Evolutionary conservation across 2,888 invertebrate genomes (phyloP).

Genomic region (Heterodera filipjevi): DNA sequence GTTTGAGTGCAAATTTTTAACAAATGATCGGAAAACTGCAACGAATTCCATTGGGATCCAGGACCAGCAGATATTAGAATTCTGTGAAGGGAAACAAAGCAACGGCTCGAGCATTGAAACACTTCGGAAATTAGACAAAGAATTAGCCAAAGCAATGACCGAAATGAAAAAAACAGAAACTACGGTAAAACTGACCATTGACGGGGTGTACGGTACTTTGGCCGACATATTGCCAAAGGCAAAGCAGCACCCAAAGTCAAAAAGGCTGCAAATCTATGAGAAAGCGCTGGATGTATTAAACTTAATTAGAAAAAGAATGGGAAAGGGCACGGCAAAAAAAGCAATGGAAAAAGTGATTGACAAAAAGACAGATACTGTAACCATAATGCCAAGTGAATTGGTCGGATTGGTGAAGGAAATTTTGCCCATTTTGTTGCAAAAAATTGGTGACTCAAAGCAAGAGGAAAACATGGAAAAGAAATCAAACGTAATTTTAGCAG

Average conservation of each 20-base stretch:
- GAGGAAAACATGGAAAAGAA: not conserved
- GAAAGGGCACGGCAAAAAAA: not conserved
- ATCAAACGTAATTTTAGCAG: too few species aligned
- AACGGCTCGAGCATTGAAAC: too few species aligned
- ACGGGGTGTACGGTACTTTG: not conserved
- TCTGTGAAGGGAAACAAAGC: too few species aligned
- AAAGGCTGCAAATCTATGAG: not conserved
- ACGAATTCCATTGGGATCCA: too few species aligned
- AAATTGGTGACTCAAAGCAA: not conserved
- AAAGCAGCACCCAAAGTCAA: not conserved
- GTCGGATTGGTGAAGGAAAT: not conserved
- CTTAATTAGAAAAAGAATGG: not conserved
- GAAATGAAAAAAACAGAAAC: not conserved
- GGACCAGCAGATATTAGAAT: too few species aligned
- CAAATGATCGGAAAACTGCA: too few species aligned
- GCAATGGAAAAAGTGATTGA: not conserved
- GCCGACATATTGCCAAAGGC: not conserved
- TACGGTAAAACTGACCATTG: not conserved
- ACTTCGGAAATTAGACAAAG: not conserved
- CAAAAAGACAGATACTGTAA: too few species aligned
- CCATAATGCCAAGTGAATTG: not conserved
- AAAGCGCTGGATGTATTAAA: not conserved
- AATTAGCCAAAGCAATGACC: not conserved
- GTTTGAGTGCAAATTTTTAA: too few species aligned
- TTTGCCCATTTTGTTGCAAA: not conserved